A percentile compares a stretch with the other conserved stretches of the same genome.
phyloP scores from a whole-genome alignment of 2,113 vertebrate species.

The Colistium nudipinnis region DNA sequence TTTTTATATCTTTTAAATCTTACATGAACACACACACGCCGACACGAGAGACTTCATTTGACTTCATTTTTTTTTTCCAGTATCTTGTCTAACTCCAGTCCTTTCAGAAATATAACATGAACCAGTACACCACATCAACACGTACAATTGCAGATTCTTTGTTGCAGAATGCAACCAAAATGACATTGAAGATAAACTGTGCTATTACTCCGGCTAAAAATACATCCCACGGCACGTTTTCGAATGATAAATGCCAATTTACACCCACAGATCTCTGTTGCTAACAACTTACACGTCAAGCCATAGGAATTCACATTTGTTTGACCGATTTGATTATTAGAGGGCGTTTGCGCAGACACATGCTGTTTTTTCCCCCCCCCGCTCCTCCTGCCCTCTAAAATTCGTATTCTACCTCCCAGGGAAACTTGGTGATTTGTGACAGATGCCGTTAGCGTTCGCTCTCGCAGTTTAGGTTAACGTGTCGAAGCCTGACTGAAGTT shows the following conservation, averaged over 20 bases:
- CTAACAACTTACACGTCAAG: no score
- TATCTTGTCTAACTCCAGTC: no score
- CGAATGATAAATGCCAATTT: constrained; percentile 33
- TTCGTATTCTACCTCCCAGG: constrained; percentile 16
- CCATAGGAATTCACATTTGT: no score
- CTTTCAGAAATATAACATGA: not conserved
- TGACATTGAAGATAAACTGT: not conserved
- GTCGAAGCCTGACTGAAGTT: constrained; percentile 71
- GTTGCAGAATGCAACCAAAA: not conserved
- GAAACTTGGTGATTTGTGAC: constrained; percentile 61
- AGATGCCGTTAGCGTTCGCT: constrained; percentile 57
- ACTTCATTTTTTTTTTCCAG: no score
- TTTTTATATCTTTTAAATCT: not conserved
- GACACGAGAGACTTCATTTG: no score
- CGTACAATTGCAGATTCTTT: not conserved
- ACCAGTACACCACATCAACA: not conserved
- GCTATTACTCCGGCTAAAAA: not conserved
- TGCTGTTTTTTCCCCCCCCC: constrained; percentile 8
- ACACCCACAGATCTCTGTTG: constrained; percentile 61
- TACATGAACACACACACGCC: not conserved
- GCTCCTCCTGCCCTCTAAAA: constrained; percentile 21
- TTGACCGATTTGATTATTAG: no score
- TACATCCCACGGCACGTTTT: constrained; percentile 17
- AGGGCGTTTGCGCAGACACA: not conserved
- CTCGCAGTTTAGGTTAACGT: constrained; percentile 36